Conservation (phyloP, 2,888 invertebrate genomes). For the Eupithecia dodoneata region DNA sequence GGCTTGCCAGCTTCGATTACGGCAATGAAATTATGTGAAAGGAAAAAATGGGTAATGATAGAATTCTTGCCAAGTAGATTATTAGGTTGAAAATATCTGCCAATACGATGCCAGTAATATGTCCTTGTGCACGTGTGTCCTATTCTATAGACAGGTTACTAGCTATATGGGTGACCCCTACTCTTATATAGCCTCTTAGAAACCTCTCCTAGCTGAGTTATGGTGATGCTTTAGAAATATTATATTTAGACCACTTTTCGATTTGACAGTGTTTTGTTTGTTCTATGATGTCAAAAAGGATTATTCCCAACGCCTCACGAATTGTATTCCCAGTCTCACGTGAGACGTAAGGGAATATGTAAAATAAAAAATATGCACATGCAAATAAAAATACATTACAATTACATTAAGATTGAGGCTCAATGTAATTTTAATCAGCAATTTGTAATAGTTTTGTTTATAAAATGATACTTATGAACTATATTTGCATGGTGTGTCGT, state of each 20-base stretch:
- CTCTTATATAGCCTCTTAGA: background rate
- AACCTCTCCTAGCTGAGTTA: background rate
- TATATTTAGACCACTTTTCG: background rate
- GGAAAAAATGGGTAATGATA: slow-evolving; percentile 12
- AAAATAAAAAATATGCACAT: background rate
- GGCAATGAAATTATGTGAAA: slow-evolving; percentile 17
- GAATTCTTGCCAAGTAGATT: slow-evolving; percentile 26
- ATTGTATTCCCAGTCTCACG: too few species aligned
- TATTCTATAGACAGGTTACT: background rate
- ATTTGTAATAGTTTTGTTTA: slow-evolving; percentile 22
- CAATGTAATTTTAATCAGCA: background rate
- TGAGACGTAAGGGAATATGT: background rate
- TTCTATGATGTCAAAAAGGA: background rate
- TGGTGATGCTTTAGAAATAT: background rate
- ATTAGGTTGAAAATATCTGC: slow-evolving; percentile 14
- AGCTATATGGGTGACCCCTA: background rate
- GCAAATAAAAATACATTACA: background rate
- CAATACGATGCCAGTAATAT: slow-evolving; percentile 9
- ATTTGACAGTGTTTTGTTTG: background rate
- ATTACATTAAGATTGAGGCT: background rate
- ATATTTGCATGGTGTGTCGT: slow-evolving; percentile 82
- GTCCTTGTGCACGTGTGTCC: background rate
- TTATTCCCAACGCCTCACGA: too few species aligned
- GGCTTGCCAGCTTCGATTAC: slow-evolving; percentile 26
- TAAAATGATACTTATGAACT: slow-evolving; percentile 66